Percentiles rank a stretch among this genome's conserved stretches.
phyloP scores from a whole-genome alignment of 2,888 invertebrate species.

The Rhamphomyia laevipes region DNA sequence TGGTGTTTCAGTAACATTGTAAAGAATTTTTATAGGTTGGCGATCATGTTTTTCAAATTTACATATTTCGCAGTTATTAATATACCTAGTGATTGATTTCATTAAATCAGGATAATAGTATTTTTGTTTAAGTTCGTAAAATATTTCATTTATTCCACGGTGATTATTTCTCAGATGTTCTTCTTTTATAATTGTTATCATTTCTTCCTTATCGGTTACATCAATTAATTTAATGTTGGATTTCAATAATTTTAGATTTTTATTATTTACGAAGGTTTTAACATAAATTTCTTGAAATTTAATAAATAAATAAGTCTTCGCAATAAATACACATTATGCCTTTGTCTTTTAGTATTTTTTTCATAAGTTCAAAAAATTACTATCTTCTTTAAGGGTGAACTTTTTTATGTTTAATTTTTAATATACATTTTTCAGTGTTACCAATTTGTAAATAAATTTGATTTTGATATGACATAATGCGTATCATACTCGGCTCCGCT shows the following conservation, averaged over 20 bases:
- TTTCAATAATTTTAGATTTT: neutral
- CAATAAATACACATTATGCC: slow-evolving; percentile 5
- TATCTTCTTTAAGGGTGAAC: neutral
- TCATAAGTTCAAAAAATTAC: neutral
- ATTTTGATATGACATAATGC: too few relatives aligned
- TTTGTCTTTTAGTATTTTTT: neutral
- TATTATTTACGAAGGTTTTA: neutral
- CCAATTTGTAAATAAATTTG: too few relatives aligned
- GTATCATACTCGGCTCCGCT: too few relatives aligned
- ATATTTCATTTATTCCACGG: too few relatives aligned
- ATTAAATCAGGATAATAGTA: too few relatives aligned
- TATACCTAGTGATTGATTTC: too few relatives aligned
- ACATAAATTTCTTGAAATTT: slow-evolving; percentile 2
- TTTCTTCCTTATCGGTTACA: slow-evolving; percentile 5
- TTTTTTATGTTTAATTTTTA: slow-evolving; percentile 3
- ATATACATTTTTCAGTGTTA: neutral
- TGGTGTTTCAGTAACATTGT: neutral
- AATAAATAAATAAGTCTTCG: neutral
- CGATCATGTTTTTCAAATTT: neutral
- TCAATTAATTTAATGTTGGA: slow-evolving; percentile 1
- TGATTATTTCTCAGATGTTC: slow-evolving; percentile 8
- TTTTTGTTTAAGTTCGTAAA: too few relatives aligned
- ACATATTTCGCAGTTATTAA: too few relatives aligned
- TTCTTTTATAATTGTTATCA: neutral
- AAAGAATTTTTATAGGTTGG: too few relatives aligned